Conservation (phyloP, 2,888 invertebrate species). For the Rhaphigaster nebulosa region DNA sequence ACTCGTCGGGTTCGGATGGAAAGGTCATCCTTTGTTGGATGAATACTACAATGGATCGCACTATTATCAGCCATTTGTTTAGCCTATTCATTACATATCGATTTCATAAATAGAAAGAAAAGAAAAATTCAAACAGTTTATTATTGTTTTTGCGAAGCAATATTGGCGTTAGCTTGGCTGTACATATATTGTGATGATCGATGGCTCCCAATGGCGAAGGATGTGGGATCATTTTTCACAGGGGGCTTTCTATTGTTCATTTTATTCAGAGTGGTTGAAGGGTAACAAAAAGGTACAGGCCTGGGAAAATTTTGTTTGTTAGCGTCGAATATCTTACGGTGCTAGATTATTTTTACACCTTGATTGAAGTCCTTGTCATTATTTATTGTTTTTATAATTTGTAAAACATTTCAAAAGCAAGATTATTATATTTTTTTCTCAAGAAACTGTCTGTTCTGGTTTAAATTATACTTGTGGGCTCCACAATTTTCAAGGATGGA, state of each 20-base stretch:
- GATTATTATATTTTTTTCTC: no score
- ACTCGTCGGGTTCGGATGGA: not conserved
- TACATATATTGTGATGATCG: not conserved
- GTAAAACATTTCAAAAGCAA: no score
- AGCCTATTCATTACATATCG: not conserved
- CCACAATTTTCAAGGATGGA: no score
- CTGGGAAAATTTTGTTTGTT: not conserved
- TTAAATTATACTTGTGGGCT: no score
- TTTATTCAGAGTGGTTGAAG: not conserved
- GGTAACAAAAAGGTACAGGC: not conserved
- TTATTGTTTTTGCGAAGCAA: not conserved
- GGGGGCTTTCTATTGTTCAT: not conserved
- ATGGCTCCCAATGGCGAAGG: not conserved
- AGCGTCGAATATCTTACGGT: not conserved
- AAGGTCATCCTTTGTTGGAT: conserved; percentile 20
- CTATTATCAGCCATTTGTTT: not conserved
- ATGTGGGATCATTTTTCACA: conserved; percentile 5
- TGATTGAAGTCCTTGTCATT: not conserved
- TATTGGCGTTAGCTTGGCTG: not conserved
- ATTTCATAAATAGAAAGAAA: not conserved
- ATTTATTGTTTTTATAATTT: no score
- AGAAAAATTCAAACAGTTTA: not conserved
- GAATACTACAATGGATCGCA: not conserved
- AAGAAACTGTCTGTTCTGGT: no score
- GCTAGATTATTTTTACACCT: not conserved